Evolutionary conservation across 2,113 vertebrate species (phyloP).

Genomic region (Tiliqua scincoides): DNA sequence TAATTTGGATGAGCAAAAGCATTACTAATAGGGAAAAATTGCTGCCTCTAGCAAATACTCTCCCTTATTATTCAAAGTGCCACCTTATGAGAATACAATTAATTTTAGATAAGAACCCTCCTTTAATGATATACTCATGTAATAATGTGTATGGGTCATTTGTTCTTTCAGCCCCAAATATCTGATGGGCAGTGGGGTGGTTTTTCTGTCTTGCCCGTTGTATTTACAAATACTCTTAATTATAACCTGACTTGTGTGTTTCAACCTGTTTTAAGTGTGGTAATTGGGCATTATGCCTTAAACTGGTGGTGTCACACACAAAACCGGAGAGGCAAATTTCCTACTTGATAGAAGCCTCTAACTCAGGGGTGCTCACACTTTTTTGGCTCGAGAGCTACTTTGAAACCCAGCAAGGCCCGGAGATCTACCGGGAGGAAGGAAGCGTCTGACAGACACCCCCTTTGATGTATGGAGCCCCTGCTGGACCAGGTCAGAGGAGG

Average conservation of each 20-base stretch:
- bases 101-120: slow-evolving; percentile 65
- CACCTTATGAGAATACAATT: slow-evolving; percentile 60
- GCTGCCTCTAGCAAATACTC: slow-evolving; percentile 66
- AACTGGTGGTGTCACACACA: neutral
- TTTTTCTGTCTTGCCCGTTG: slow-evolving; percentile 6
- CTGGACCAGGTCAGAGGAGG: too few relatives aligned
- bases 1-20: slow-evolving; percentile 70
- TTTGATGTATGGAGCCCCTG: too few relatives aligned
- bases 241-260: neutral
- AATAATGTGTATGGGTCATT: slow-evolving; percentile 35
- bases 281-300: neutral
- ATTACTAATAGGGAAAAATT: slow-evolving; percentile 71
- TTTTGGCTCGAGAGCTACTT: too few relatives aligned
- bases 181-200: neutral
- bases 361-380: too few relatives aligned
- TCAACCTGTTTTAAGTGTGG: neutral
- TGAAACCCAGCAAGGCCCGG: too few relatives aligned
- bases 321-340: neutral
- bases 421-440: too few relatives aligned
- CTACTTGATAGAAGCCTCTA: neutral
- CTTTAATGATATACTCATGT: slow-evolving; percentile 57
- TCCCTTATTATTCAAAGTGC: slow-evolving; percentile 66
- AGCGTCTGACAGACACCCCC: too few relatives aligned
- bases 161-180: slow-evolving; percentile 32
- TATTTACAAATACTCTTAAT: slow-evolving; percentile 11